These are phyloP conservation scores for Itoplectis maculator DNA, from an alignment of 2,888 invertebrate species.

Conservation along the genomic window DNA sequence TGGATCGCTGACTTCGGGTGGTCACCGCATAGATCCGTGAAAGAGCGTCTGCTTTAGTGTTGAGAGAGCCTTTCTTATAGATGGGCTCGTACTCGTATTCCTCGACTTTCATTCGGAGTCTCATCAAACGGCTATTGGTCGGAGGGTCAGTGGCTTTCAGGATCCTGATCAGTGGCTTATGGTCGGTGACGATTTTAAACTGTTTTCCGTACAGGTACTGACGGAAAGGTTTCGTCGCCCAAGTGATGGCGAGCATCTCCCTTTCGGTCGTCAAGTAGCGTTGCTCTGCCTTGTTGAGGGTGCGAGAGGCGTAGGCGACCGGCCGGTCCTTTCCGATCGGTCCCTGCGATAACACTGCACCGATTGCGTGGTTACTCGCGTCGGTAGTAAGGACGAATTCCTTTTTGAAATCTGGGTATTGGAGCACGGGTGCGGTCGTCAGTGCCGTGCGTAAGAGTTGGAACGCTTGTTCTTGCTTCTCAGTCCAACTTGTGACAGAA, in stretches of 20 bases:
- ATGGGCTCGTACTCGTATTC: slow-evolving; percentile 61
- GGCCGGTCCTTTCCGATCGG: slow-evolving; percentile 44
- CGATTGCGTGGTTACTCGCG: slow-evolving; percentile 28
- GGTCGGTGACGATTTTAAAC: slow-evolving; percentile 63
- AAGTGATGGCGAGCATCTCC: slow-evolving; percentile 59
- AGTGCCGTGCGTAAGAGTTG: slow-evolving; percentile 12
- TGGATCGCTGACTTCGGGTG: slow-evolving; percentile 4
- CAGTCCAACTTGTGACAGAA: too few species aligned
- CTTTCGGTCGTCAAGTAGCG: slow-evolving; percentile 56
- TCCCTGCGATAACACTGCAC: slow-evolving; percentile 55
- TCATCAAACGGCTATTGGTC: slow-evolving; percentile 35
- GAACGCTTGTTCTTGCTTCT: slow-evolving; percentile 38
- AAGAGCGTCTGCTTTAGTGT: slow-evolving; percentile 58
- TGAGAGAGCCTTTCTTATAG: slow-evolving; percentile 48
- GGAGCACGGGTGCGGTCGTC: slow-evolving; percentile 30
- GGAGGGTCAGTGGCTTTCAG: slow-evolving; percentile 49
- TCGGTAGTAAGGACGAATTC: slow-evolving; percentile 51
- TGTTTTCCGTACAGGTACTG: slow-evolving; percentile 63
- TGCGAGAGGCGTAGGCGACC: slow-evolving; percentile 26
- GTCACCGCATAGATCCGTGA: slow-evolving; percentile 33
- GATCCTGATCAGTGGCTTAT: slow-evolving; percentile 58
- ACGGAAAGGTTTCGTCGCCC: slow-evolving; percentile 57
- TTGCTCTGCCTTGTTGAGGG: slow-evolving; percentile 31
- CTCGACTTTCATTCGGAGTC: slow-evolving; percentile 49
- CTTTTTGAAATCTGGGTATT: slow-evolving; percentile 47